phyloP scores from a whole-genome alignment of 2,888 invertebrate genomes.

The Leuctra nigra region DNA sequence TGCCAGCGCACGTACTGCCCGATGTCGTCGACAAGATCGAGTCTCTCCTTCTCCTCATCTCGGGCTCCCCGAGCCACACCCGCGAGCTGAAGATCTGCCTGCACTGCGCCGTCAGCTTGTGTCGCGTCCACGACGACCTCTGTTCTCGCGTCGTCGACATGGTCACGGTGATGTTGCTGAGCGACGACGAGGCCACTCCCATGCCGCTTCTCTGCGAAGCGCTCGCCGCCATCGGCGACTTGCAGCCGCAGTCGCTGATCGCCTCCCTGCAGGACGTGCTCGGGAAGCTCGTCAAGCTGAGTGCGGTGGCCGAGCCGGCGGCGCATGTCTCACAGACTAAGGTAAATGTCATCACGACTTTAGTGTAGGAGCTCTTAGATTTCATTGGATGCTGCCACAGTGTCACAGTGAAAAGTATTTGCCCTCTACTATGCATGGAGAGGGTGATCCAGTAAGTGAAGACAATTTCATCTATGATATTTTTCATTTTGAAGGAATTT shows the following conservation, averaged over 20 bases:
- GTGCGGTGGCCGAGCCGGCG: constrained; percentile 46
- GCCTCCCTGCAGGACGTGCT: constrained; percentile 51
- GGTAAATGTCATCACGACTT: constrained; percentile 32
- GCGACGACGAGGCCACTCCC: constrained; percentile 38
- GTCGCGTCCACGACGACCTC: constrained; percentile 48
- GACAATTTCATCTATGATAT: too few species aligned
- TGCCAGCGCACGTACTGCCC: constrained; percentile 54
- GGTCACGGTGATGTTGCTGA: constrained; percentile 48
- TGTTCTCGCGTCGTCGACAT: constrained; percentile 59
- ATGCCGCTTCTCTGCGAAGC: constrained; percentile 57
- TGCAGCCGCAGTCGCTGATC: constrained; percentile 50
- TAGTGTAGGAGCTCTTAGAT: too few species aligned
- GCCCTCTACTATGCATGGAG: too few species aligned
- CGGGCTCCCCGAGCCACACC: constrained; percentile 41
- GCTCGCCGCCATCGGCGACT: constrained; percentile 65
- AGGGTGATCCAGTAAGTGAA: too few species aligned
- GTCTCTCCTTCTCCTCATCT: constrained; percentile 55
- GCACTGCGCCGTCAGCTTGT: constrained; percentile 65
- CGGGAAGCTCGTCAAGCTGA: constrained; percentile 41
- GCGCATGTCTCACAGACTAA: constrained; percentile 40
- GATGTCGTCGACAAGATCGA: constrained; percentile 62
- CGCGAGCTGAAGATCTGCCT: constrained; percentile 58
- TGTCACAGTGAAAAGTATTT: constrained; percentile 1
- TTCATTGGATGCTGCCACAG: too few species aligned
- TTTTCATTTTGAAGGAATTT: too few species aligned